phyloP scores from a whole-genome alignment of 1,140 invertebrate species.

The Drosophila albomicans region DNA sequence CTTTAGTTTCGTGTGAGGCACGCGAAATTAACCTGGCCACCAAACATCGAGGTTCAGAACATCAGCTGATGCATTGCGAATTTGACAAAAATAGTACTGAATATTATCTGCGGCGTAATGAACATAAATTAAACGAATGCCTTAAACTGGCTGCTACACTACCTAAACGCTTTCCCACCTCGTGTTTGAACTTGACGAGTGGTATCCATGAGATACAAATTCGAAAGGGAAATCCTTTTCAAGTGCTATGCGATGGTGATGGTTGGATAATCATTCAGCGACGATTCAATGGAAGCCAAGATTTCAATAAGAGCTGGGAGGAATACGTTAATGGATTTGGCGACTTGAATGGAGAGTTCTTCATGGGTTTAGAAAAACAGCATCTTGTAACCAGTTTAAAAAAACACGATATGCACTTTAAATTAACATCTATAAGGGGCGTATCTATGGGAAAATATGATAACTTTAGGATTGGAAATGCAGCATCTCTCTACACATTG shows the following conservation, averaged over 20 bases:
- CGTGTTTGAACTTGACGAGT: neutral
- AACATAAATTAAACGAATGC: neutral
- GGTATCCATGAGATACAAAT: neutral
- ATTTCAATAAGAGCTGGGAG: neutral
- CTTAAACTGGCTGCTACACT: neutral
- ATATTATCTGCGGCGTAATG: neutral
- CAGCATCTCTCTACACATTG: neutral
- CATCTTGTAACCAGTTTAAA: conserved; percentile 5
- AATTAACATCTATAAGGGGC: neutral
- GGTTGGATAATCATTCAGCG: conserved; percentile 13
- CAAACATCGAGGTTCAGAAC: no score
- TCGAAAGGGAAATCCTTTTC: neutral
- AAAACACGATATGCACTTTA: neutral
- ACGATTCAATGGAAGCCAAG: neutral
- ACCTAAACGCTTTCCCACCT: neutral
- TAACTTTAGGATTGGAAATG: conserved; percentile 15
- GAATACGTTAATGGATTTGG: conserved; percentile 17
- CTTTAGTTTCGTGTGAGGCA: no score
- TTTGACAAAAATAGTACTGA: no score
- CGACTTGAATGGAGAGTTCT: neutral
- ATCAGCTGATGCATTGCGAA: no score
- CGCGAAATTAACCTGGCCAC: no score
- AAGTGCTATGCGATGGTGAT: neutral
- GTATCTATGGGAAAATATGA: neutral
- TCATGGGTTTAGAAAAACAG: conserved; percentile 16